Conservation (phyloP, 2,113 vertebrate species). For the Callocephalon fimbriatum region DNA sequence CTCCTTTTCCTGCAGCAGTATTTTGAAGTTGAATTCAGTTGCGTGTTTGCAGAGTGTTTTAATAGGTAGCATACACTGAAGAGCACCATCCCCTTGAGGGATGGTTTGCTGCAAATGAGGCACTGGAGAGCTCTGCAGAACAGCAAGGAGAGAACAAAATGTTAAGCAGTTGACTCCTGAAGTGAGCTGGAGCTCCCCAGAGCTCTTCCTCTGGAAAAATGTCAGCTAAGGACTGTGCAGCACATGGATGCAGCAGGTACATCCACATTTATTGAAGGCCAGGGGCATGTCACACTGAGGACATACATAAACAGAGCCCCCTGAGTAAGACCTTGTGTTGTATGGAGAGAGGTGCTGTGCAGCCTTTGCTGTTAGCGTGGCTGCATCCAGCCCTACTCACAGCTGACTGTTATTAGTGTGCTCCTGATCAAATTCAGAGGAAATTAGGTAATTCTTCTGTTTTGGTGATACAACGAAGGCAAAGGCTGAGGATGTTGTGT, state of each 20-base stretch:
- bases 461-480: neutral
- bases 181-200: neutral
- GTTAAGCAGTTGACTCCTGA: neutral
- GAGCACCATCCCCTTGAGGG: neutral
- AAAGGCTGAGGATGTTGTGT: neutral
- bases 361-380: neutral
- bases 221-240: neutral
- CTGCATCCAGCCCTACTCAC: neutral
- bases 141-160: neutral
- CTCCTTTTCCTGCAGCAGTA: neutral
- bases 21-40: neutral
- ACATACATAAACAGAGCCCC: neutral
- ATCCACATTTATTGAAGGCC: neutral
- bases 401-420: neutral
- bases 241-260: neutral
- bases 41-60: neutral
- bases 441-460: neutral
- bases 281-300: neutral
- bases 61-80: neutral
- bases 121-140: neutral
- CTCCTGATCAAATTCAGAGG: neutral
- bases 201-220: neutral
- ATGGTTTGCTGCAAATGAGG: neutral
- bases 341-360: neutral
- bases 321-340: accelerated